These are phyloP conservation scores for Ammodytes marinus DNA, from an alignment of 2,113 vertebrate genomes.

Conservation along the genomic window DNA sequence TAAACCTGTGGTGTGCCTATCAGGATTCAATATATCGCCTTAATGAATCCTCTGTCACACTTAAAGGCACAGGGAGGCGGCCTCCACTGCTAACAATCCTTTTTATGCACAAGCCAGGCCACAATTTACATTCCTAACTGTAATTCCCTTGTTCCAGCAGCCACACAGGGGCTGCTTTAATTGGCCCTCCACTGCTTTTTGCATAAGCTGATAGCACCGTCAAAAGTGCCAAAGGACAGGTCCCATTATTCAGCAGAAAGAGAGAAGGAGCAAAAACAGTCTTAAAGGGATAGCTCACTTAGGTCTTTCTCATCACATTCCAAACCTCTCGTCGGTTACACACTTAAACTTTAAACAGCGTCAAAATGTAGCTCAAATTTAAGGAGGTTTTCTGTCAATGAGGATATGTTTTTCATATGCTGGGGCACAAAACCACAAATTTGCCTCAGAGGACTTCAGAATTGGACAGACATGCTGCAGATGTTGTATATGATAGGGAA, in stretches of 20 bases:
- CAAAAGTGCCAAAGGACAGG: not conserved
- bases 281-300: not conserved
- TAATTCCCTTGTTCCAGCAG: constrained; percentile 19
- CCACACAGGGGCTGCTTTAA: constrained; percentile 45
- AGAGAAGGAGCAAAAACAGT: not conserved
- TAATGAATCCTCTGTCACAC: constrained; percentile 40
- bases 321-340: not conserved
- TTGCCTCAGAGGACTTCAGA: too few species aligned
- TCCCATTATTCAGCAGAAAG: constrained; percentile 30
- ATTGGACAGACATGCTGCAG: not conserved
- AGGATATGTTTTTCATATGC: too few species aligned
- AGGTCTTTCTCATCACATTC: not conserved
- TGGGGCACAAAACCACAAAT: too few species aligned
- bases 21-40: not conserved
- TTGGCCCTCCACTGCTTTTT: constrained; percentile 47
- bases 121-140: constrained; percentile 28
- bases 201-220: constrained; percentile 23
- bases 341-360: not conserved
- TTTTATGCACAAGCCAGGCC: constrained; percentile 3
- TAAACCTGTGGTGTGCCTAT: not conserved
- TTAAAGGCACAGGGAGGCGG: not conserved
- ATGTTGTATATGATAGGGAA: too few species aligned
- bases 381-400: not conserved
- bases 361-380: not conserved
- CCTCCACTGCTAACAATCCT: constrained; percentile 5